Evolutionary conservation across 2,888 invertebrate species (phyloP).

Genomic region (Habroteleia sp.): DNA sequence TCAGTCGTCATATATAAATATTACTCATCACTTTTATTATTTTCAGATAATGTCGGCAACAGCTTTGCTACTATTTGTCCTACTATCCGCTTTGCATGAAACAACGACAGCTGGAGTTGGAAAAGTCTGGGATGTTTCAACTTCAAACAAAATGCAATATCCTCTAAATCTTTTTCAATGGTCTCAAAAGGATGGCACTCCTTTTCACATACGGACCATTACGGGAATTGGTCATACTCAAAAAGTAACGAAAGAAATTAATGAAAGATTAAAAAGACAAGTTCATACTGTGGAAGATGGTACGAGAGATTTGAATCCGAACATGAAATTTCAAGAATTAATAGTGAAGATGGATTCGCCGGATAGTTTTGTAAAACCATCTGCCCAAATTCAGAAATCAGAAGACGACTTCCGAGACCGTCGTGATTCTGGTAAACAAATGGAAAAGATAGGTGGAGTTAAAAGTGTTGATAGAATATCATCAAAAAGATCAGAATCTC

Average conservation of each 20-base stretch:
- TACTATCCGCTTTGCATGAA: conserved; percentile 51
- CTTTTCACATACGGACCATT: conserved; percentile 72
- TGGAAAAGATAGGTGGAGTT: conserved; percentile 73
- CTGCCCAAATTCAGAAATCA: conserved; percentile 12
- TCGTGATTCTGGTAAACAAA: conserved; percentile 66
- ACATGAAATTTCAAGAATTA: conserved; percentile 32
- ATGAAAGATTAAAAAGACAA: conserved; percentile 20
- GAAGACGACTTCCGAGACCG: conserved; percentile 63
- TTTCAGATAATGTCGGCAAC: conserved; percentile 41
- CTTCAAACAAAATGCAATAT: conserved; percentile 64
- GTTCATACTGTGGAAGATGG: conserved; percentile 1
- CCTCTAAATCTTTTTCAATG: conserved; percentile 67
- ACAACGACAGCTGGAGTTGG: conserved; percentile 69
- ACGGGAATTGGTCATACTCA: conserved; percentile 68
- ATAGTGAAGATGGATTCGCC: conserved; percentile 26
- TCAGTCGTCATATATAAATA: background rate
- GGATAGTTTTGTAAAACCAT: conserved; percentile 14
- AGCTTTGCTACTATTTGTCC: conserved; percentile 30
- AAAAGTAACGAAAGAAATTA: background rate
- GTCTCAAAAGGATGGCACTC: conserved; percentile 70
- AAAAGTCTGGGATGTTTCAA: conserved; percentile 74
- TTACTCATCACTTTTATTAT: conserved; percentile 20
- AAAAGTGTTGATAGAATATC: conserved; percentile 74
- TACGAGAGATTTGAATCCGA: conserved; percentile 7
- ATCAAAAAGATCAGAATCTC: conserved; percentile 65